phyloP scores from a whole-genome alignment of 2,888 invertebrate genomes.

The Balanococcus diminutus region DNA sequence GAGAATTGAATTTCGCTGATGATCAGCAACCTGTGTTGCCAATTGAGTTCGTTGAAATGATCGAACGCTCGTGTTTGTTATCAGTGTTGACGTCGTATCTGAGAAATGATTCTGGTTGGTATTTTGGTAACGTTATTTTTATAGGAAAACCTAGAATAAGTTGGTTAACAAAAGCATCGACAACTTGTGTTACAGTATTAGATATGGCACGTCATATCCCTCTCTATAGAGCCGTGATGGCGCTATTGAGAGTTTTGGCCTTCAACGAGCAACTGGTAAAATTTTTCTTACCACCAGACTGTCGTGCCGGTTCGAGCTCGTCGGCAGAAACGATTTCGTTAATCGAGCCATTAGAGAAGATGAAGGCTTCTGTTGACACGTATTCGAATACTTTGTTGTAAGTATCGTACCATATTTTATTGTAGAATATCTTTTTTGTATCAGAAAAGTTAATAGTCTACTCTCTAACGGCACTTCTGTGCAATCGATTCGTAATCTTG shows the following conservation, averaged over 20 bases:
- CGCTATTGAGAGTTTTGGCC: constrained; percentile 78
- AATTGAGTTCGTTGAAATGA: constrained; percentile 73
- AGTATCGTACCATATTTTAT: constrained; percentile 58
- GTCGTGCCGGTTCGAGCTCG: constrained; percentile 56
- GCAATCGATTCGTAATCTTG: too few relatives aligned
- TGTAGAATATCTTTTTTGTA: background rate
- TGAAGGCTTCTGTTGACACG: constrained; percentile 90
- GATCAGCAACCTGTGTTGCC: constrained; percentile 71
- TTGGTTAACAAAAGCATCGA: too few relatives aligned
- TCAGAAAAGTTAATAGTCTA: background rate
- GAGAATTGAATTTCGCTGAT: too few relatives aligned
- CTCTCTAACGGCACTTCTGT: too few relatives aligned
- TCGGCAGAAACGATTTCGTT: constrained; percentile 68
- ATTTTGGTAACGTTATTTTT: too few relatives aligned
- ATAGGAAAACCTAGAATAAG: too few relatives aligned
- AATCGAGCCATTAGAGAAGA: constrained; percentile 78
- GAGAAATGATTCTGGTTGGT: constrained; percentile 84
- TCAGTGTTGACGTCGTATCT: constrained; percentile 89
- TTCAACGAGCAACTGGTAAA: constrained; percentile 68
- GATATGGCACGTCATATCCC: constrained; percentile 98
- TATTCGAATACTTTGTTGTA: constrained; percentile 85
- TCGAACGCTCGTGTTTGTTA: constrained; percentile 82
- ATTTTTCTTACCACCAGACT: constrained; percentile 68
- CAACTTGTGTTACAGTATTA: constrained; percentile 70
- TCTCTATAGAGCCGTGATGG: constrained; percentile 83